Evolutionary conservation across 2,113 vertebrate genomes (phyloP), one percentile per base, ranked within the genome.

Genomic region (Hepsetus odoe): DNA sequence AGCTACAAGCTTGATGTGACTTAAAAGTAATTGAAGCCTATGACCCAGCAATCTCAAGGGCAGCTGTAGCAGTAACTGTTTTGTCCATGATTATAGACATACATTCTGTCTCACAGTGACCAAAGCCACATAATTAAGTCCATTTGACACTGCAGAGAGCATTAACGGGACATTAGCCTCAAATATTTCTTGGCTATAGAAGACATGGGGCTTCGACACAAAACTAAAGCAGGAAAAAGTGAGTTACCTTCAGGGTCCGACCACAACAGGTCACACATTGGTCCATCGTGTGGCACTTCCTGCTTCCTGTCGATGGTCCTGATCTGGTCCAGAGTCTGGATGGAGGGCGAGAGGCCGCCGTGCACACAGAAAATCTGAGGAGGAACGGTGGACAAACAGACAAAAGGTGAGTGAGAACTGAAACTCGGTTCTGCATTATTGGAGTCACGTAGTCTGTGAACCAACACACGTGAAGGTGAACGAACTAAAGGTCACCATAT

Each of bases 181-280:
- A n/a, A n/a, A n/a, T n/a, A n/a, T n/a, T n/a, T n/a, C n/a, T n/a
- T n/a, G n/a, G n/a, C n/a, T n/a, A n/a, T n/a, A n/a, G n/a, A n/a
- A n/a, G n/a, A n/a, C n/a, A n/a, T n/a, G n/a, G n/a, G n/a, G n/a
- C n/a, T n/a, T n/a, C n/a, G n/a, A n/a, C n/a, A n/a, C n/a, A n/a
- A n/a, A n/a, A 38, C 8, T 38, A 38, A 5, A 8, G 4, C 35
- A 38, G 35, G 35, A 6, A 18, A 8, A 14, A 13, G 13, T 11
- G 18, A 28, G 10, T 79, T 87, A 97, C 96, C 96, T 95, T 98
- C 96, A 28, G 96, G 96, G 87, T 98, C 96, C 0, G 96, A 98
- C 96, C 96, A 98, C 5, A 98, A 85, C 13, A 98, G 93, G 86
- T 98, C 96, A 82, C 96, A 98, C 96, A 98, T 98, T 69, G 96